Evolutionary conservation across 2,888 invertebrate genomes (phyloP).

Genomic region (Sarcophaga caerulescens): DNA sequence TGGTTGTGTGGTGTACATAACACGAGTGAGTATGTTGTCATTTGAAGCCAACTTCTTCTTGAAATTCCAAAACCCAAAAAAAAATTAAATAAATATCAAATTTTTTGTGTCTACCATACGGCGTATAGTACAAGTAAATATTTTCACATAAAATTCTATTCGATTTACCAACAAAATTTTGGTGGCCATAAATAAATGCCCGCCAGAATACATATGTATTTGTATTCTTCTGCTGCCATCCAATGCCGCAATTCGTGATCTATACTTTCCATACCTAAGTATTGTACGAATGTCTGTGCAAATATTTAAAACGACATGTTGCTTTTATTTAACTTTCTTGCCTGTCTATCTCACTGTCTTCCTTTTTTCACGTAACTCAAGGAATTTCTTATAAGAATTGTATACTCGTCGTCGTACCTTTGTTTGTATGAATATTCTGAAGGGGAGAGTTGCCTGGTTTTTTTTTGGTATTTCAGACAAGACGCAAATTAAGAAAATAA

Average conservation of each 20-base stretch:
- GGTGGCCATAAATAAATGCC: slow-evolving; percentile 35
- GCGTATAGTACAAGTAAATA: slow-evolving; percentile 32
- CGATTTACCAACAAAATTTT: slow-evolving; percentile 49
- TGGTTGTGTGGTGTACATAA: background rate
- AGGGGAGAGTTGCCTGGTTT: background rate
- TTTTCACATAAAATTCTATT: slow-evolving; percentile 47
- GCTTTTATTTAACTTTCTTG: slow-evolving; percentile 48
- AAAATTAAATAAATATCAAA: background rate
- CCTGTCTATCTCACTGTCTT: background rate
- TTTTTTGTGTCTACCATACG: slow-evolving; percentile 1
- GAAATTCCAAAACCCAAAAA: slow-evolving; percentile 60
- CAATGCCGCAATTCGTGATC: too few species aligned
- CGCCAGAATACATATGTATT: background rate
- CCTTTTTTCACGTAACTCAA: background rate
- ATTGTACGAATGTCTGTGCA: too few species aligned
- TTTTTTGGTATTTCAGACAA: background rate
- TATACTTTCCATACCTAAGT: too few species aligned
- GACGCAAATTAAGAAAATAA: slow-evolving; percentile 24
- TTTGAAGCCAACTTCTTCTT: slow-evolving; percentile 11
- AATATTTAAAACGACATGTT: slow-evolving; percentile 47
- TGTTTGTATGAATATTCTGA: background rate
- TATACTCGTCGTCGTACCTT: background rate
- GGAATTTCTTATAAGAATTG: slow-evolving; percentile 64
- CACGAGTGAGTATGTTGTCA: background rate
- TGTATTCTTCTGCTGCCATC: too few species aligned